Evolutionary conservation across 2,797 vertebrate species (phyloP), one percentile per base, ranked within the genome.

Genomic region (Molossus molossus): DNA sequence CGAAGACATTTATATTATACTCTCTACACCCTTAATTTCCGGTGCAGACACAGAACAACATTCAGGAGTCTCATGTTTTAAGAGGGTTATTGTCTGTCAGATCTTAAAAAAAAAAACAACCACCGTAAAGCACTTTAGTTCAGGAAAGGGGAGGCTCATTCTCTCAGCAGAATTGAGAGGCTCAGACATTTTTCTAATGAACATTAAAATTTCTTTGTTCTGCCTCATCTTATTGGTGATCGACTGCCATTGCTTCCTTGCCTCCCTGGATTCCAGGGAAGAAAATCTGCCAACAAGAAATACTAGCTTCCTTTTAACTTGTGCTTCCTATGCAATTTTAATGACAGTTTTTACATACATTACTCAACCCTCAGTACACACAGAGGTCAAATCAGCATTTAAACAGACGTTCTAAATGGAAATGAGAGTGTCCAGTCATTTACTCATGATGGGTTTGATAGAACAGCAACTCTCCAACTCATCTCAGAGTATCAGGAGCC

Each of bases 361-460:
- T 98, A 94, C 76, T 88, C 55, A 94, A 81, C 65, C 69, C 60
- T 76, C 94, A 97, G 97, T 95, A 96, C 73, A 97, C 77, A 60
- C 91, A 97, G 97, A 98, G 97, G 98, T 98, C 97, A 98, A 98
- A 97, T 95, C 88, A 95, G 94, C 97, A 95, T 98, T 98, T 98
- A 97, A 98, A 98, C 86, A 98, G 96, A 98, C 96, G 96, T 98
- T 98, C 97, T 98, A 98, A 98, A 98, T 98, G 97, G 97, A 98
- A 98, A 98, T 98, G 97, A 98, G 95, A 98, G 95, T 50, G 97
- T 87, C 94, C 96, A 93, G 96, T 97, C 73, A 3, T 96, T 98
- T 97, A 97, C 95, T 96, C 70, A 55, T 3, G 1, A 87, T 98
- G 45, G 14, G 85, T 97, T 94, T 96, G 96, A 97, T 97, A 93